Evolutionary conservation across 2,797 vertebrate species (phyloP).

Genomic region (Heteromormyrus szaboi): DNA sequence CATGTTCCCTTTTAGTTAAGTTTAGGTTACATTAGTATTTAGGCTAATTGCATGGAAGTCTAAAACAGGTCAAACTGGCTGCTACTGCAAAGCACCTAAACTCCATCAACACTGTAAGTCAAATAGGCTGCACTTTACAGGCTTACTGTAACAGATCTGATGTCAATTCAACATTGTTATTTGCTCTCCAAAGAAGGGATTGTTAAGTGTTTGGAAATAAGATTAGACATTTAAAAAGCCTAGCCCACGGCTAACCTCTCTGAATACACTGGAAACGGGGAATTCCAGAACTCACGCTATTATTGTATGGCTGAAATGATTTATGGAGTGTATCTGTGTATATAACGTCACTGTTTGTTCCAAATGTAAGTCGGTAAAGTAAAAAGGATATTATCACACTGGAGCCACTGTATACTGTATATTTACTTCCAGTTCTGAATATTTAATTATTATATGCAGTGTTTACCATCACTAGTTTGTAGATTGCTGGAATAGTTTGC

Average conservation of each 20-base stretch:
- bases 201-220: background rate
- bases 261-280: background rate
- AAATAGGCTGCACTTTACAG: background rate
- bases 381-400: background rate
- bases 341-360: background rate
- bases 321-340: background rate
- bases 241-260: background rate
- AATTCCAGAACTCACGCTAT: background rate
- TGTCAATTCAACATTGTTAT: conserved; percentile 2
- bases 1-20: background rate
- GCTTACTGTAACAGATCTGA: background rate
- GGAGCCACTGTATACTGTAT: background rate
- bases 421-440: background rate
- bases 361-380: background rate
- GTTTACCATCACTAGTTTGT: background rate
- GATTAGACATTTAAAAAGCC: background rate
- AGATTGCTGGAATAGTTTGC: background rate
- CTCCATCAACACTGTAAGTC: background rate
- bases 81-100: background rate
- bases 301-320: background rate
- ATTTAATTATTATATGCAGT: background rate
- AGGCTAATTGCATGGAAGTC: background rate
- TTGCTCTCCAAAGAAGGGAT: background rate
- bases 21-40: background rate
- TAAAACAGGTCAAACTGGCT: background rate